Evolutionary conservation across 2,113 vertebrate species (phyloP), one percentile per base, ranked within the genome.

Genomic region (Misgurnus mizolepis): DNA sequence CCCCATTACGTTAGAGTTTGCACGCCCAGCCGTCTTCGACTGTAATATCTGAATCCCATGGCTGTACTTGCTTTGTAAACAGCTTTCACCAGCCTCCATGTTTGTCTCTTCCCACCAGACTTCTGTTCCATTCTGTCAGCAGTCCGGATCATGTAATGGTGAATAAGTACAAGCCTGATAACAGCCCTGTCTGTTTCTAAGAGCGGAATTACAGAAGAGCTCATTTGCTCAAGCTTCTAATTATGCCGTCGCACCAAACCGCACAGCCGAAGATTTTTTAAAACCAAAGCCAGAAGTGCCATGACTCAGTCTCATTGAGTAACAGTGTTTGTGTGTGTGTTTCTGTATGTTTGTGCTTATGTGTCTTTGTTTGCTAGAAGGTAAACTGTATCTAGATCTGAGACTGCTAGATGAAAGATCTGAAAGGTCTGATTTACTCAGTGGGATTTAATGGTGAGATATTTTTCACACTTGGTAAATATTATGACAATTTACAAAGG

Each of bases 211-310:
- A 81, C 64, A 69, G 56, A 56, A 74, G 80, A 70, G 77, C 75
- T 81, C 75, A 75, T 77, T 84, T 81, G 70, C 83, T 79, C 80
- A 82, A 73, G 76, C 83, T 79, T 84, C 76, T 84, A 84, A 84
- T 84, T 84, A 84, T 55, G 56, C 80, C 15, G 15, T 64, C 11
- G 47, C 75, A 47, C 62, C 64, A 43, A 41, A 81, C 83, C 64
- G 15, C 83, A 80, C 62, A 43, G 60, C 78, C 53, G 68, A 72
- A 72, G 62, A 5, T 49, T 8, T 55, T 83, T 83, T 83, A 67
- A 34, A 80, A 76, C 58, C 78, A 39, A 6, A 39, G 64, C 67
- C 56, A 76, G 55, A 11, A 34, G 66, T 43, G 60, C 65, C 10
- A 34, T 80, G 82, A 83, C 72, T 80, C 82, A 83, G 43, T 72